Conservation (phyloP, 2,113 vertebrate genomes). For the Plotosus lineatus region DNA sequence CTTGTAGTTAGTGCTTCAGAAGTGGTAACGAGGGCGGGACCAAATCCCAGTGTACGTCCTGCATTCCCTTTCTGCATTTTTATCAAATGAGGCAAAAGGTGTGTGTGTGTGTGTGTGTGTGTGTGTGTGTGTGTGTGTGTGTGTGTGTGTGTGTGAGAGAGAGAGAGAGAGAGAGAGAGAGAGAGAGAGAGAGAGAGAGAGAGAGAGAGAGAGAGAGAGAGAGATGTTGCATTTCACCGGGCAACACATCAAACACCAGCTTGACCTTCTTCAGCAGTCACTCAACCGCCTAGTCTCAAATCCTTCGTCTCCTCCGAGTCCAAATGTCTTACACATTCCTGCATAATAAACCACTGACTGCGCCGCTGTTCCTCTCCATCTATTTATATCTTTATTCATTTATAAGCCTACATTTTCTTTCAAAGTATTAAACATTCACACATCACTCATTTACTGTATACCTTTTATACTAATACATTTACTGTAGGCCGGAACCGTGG, state of each 20-base stretch:
- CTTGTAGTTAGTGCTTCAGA: slow-evolving; percentile 22
- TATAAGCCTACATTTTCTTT: slow-evolving; percentile 29
- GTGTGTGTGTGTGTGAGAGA: slow-evolving; percentile 23
- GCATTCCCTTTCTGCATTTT: not conserved
- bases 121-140: slow-evolving; percentile 19
- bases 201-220: not conserved
- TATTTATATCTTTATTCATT: not conserved
- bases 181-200: slow-evolving; percentile 2
- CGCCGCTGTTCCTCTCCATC: slow-evolving; percentile 31
- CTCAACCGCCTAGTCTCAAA: slow-evolving; percentile 55
- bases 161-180: not conserved
- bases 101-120: slow-evolving; percentile 13
- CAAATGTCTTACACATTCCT: slow-evolving; percentile 57
- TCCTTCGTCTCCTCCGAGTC: slow-evolving; percentile 49
- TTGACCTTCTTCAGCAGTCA: slow-evolving; percentile 36
- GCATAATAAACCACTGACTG: slow-evolving; percentile 52
- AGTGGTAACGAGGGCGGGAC: not conserved
- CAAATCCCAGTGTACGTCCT: not conserved
- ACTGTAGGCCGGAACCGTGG: too few relatives aligned
- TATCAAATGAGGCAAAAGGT: not conserved
- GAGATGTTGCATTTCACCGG: slow-evolving; percentile 50
- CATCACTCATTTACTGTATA: not conserved
- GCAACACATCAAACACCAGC: slow-evolving; percentile 42
- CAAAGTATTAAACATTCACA: not conserved
- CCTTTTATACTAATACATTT: too few relatives aligned